Percentiles rank a stretch among this genome's conserved stretches.
These are phyloP conservation scores for Morpho achilles DNA, from an alignment of 2,888 invertebrate genomes.

Conservation along the genomic window DNA sequence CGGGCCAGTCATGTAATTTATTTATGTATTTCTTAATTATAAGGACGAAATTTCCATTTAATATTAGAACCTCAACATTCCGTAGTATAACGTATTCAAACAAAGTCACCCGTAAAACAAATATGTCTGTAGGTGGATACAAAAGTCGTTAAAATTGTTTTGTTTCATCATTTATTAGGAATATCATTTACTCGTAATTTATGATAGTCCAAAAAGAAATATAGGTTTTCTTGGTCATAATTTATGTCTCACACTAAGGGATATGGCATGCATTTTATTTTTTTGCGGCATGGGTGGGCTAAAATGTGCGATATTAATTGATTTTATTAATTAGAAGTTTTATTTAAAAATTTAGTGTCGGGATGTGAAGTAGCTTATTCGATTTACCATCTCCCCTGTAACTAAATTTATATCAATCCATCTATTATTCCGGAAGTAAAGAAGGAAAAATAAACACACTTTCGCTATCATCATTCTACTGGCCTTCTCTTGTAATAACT, in stretches of 20 bases:
- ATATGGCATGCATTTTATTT: slow-evolving; percentile 50
- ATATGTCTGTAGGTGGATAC: slow-evolving; percentile 1
- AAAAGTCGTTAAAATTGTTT: slow-evolving; percentile 47
- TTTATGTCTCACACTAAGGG: slow-evolving; percentile 54
- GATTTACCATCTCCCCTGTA: no score
- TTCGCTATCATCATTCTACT: no score
- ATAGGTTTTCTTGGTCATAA: slow-evolving; percentile 57
- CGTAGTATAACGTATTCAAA: not conserved
- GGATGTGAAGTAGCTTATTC: no score
- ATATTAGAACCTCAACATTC: no score
- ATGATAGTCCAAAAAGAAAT: slow-evolving; percentile 47
- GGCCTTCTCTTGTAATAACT: no score
- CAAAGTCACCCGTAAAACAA: slow-evolving; percentile 12
- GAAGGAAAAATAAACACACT: no score
- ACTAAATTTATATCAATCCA: no score
- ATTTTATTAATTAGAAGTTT: slow-evolving; percentile 10
- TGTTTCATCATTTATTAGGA: slow-evolving; percentile 61
- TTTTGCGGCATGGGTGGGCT: slow-evolving; percentile 60
- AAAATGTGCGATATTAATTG: slow-evolving; percentile 31
- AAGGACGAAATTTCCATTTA: no score
- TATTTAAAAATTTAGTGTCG: not conserved
- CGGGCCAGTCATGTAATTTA: no score
- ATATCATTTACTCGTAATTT: slow-evolving; percentile 57
- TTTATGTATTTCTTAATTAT: no score
- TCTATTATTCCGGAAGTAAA: no score